A percentile compares a stretch with the other conserved stretches of the same genome.
Conservation (phyloP, 2,797 vertebrate species). For the Nyctalus aviator region DNA sequence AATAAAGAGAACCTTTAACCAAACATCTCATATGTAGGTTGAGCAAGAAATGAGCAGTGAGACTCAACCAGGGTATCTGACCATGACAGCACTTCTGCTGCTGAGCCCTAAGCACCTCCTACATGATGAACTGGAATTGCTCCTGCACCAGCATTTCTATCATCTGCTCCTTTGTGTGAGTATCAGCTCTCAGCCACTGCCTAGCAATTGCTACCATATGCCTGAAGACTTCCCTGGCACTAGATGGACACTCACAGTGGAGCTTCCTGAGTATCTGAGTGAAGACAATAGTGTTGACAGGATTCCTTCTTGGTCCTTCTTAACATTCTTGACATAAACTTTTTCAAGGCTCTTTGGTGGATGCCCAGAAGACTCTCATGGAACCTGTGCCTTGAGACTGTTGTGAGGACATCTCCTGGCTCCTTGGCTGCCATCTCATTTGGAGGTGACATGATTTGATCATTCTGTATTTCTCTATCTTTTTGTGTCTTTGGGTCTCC, state of each 20-base stretch:
- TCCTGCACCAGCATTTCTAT: constrained; percentile 51
- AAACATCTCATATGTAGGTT: not conserved
- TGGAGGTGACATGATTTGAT: not conserved
- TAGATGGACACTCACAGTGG: not conserved
- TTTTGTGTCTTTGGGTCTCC: not conserved
- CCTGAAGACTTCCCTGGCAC: constrained; percentile 51
- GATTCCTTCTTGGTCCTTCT: not conserved
- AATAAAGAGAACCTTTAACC: not conserved
- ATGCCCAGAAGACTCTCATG: too few relatives aligned
- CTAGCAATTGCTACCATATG: constrained; percentile 15
- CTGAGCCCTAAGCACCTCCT: not conserved
- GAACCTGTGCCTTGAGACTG: not conserved
- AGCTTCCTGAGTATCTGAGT: constrained; percentile 8
- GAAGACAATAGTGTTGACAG: not conserved
- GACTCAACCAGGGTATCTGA: constrained; percentile 14
- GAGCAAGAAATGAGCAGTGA: not conserved
- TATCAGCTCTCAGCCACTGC: constrained; percentile 44
- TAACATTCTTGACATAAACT: not conserved
- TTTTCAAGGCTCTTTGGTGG: not conserved
- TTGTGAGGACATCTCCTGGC: not conserved
- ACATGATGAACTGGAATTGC: constrained; percentile 49
- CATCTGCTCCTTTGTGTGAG: constrained; percentile 59
- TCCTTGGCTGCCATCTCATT: not conserved
- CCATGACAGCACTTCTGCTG: not conserved
- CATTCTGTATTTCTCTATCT: not conserved